Evolutionary conservation across 2,797 vertebrate species (phyloP).

Genomic region (Heliangelus exortis): DNA sequence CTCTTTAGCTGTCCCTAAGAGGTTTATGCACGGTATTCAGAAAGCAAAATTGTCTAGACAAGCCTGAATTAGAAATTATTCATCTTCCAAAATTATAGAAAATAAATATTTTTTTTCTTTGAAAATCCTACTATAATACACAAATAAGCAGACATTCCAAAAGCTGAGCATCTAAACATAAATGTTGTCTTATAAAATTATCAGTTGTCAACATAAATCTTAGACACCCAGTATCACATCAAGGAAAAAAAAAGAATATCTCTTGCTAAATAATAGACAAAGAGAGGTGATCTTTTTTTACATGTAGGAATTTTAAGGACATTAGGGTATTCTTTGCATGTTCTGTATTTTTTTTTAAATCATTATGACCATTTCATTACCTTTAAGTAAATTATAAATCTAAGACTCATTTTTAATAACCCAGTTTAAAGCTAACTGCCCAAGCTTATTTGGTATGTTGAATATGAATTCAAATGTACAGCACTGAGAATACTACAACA

Average conservation of each 20-base stretch:
- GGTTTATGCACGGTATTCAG: neutral
- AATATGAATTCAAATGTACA: neutral
- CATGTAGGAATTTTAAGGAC: neutral
- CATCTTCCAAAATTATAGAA: neutral
- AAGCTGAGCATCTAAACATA: neutral
- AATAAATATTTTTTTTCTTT: neutral
- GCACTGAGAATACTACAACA: neutral
- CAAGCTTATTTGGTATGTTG: neutral
- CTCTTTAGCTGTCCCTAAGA: neutral
- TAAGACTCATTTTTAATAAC: neutral
- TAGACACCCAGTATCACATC: neutral
- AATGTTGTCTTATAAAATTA: neutral
- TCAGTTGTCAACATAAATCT: neutral
- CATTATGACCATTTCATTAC: neutral
- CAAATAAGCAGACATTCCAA: neutral
- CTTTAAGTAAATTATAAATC: neutral
- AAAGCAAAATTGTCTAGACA: fast-evolving
- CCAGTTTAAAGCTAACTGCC: neutral
- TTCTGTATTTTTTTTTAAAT: neutral
- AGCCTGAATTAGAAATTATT: neutral
- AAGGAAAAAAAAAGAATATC: neutral
- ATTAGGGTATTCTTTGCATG: neutral
- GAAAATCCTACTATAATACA: neutral
- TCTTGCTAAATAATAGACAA: neutral
- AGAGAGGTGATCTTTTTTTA: neutral